Evolutionary conservation across 2,888 invertebrate genomes (phyloP).

Genomic region (Ormyrus nitidulus): DNA sequence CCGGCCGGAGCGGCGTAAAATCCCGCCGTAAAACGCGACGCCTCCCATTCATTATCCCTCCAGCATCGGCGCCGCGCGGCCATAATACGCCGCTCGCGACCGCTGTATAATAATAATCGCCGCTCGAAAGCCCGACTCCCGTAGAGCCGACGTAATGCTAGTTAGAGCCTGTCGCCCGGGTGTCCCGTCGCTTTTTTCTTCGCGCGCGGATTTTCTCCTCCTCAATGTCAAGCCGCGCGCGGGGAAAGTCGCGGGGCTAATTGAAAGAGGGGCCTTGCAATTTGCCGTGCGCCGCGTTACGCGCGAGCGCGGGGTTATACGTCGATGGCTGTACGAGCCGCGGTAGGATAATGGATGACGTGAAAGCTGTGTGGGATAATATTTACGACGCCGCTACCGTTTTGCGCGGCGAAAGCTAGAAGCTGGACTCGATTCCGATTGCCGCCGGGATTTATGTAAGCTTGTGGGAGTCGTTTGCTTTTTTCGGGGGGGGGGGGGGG

Average conservation of each 20-base stretch:
- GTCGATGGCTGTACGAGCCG: neutral
- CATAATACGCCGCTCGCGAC: neutral
- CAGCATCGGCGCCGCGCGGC: no score
- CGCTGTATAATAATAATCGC: neutral
- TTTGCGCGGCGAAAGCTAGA: neutral
- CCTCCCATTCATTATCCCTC: no score
- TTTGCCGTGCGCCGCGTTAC: conserved; percentile 20
- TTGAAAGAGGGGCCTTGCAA: conserved; percentile 31
- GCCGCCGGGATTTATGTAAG: conserved; percentile 13
- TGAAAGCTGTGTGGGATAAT: conserved; percentile 39
- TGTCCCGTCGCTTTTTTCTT: conserved; percentile 1
- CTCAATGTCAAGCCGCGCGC: conserved; percentile 46
- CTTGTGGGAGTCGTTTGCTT: neutral
- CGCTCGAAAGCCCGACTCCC: neutral
- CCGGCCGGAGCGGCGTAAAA: no score
- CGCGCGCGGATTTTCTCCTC: conserved; percentile 28
- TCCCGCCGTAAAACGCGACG: no score
- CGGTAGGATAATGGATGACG: conserved; percentile 41
- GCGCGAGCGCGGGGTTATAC: conserved; percentile 16
- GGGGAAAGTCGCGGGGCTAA: conserved; percentile 47
- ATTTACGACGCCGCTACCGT: conserved; percentile 6
- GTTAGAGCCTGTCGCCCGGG: conserved; percentile 8
- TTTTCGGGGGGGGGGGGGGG: neutral
- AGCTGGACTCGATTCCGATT: conserved; percentile 9
- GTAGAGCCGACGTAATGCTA: conserved; percentile 15